Evolutionary conservation across 2,797 vertebrate species (phyloP), one percentile per base, ranked within the genome.

Genomic region (Enteromius thamalakanensis): DNA sequence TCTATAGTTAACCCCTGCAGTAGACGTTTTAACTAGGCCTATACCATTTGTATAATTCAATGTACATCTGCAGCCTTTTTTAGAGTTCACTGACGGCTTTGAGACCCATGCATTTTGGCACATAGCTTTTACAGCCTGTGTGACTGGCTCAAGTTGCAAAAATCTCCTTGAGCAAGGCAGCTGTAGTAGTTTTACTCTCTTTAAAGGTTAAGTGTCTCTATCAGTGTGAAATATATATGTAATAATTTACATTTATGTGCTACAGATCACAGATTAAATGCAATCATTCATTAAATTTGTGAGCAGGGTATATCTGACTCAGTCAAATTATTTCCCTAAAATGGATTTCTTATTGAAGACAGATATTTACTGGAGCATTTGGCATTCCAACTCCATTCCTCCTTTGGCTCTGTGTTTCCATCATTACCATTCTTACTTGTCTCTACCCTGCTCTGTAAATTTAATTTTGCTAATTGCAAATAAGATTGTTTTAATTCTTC

Each of bases 401-500:
- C 78, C 77, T 78, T 81, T 76, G 49, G 32, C 80, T 78, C 62
- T 53, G 53, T 81, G 65, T 78, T 65, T 79, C 83, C n/a, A 21
- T 86, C 78, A 85, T 84, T 86, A 74, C 79, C 79, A 71, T 81
- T 80, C 53, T 78, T 78, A 42, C 68, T 76, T 82, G 75, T 84
- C 82, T 84, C 74, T 23, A 34, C 76, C 51, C 32, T 47, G 29
- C 80, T 70, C n/a, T 42, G 64, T 72, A 81, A 83, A 78, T 81
- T 67, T 83, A 69, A 79, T 89, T 83, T 78, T 80, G 62, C 75
- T 74, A 23, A 53, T 84, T 21, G 40, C 74, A 75, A 85, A 76
- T 86, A 26, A 79, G 75, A 74, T 65, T 58, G 40, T 75, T 89
- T 71, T 81, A 76, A 80, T 71, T 76, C 53, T 55, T 42, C 62